Percentiles rank a stretch among this genome's conserved stretches.
Conservation (phyloP, 2,797 vertebrate genomes). For the Eulemur albifrons region DNA sequence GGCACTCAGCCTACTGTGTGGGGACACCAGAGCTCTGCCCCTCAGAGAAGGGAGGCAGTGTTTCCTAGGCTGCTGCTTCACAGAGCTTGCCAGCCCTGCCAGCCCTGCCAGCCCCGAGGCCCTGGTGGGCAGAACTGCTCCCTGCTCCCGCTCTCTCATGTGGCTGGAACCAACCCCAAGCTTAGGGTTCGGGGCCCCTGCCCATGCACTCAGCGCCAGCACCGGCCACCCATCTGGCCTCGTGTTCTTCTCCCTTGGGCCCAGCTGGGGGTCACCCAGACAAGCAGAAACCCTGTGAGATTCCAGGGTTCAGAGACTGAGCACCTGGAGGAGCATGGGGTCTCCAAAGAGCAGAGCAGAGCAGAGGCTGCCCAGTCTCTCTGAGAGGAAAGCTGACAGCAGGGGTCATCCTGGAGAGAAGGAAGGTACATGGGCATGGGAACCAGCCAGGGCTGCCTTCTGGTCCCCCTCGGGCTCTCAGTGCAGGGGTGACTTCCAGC, state of each 20-base stretch:
- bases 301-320: background rate
- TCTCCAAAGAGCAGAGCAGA: background rate
- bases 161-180: background rate
- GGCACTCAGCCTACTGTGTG: accelerated
- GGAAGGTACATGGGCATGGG: background rate
- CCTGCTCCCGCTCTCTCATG: background rate
- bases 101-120: background rate
- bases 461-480: background rate
- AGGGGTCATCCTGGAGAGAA: background rate
- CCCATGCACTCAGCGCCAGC: background rate
- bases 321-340: background rate
- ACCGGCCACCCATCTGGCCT: background rate
- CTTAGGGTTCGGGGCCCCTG: no score
- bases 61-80: background rate
- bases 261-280: background rate
- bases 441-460: background rate
- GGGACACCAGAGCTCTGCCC: background rate
- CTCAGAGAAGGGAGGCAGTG: background rate
- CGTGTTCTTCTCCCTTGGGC: background rate
- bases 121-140: background rate
- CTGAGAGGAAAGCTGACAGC: background rate
- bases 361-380: background rate
- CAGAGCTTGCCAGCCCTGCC: background rate
- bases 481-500: background rate
- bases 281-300: background rate